Percentiles rank a stretch among this genome's conserved stretches.
These are phyloP conservation scores for Drosophila albomicans DNA, from an alignment of 1,140 invertebrate genomes.

Conservation along the genomic window DNA sequence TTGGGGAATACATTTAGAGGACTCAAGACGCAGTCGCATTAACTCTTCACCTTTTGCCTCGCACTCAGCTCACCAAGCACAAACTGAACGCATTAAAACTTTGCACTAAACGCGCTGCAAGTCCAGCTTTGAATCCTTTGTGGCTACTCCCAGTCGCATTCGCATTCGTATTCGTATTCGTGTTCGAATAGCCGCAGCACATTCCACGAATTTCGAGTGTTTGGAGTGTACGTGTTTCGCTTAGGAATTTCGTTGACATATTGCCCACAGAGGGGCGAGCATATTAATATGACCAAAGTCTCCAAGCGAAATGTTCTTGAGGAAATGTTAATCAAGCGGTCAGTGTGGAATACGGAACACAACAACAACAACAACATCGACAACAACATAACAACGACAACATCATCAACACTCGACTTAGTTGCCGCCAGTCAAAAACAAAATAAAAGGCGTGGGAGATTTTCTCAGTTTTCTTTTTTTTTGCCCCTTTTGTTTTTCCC, in stretches of 20 bases:
- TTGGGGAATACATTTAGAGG: conserved; percentile 60
- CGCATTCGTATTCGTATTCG: neutral
- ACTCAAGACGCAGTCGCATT: conserved; percentile 52
- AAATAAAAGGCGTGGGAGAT: conserved; percentile 49
- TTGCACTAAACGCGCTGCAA: conserved; percentile 21
- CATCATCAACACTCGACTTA: conserved; percentile 54
- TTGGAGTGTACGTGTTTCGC: conserved; percentile 72
- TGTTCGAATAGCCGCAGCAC: conserved; percentile 30
- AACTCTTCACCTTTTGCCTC: conserved; percentile 62
- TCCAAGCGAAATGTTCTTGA: conserved; percentile 48
- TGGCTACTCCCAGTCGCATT: neutral
- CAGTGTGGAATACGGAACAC: conserved; percentile 75
- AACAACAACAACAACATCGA: conserved; percentile 7
- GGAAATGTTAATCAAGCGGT: conserved; percentile 83
- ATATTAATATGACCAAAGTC: conserved; percentile 66
- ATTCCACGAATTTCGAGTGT: conserved; percentile 76
- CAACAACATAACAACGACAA: neutral
- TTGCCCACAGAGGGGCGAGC: conserved; percentile 72
- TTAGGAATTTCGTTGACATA: conserved; percentile 81
- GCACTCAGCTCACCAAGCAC: conserved; percentile 2
- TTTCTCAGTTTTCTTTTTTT: conserved; percentile 37
- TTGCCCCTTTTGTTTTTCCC: conserved; percentile 48
- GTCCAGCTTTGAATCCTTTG: conserved; percentile 29
- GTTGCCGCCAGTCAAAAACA: conserved; percentile 48
- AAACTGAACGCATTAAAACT: conserved; percentile 67